Base-by-base conservation (phyloP, 2,797 vertebrate species). In the Pogonophryne albipinna region DNA sequence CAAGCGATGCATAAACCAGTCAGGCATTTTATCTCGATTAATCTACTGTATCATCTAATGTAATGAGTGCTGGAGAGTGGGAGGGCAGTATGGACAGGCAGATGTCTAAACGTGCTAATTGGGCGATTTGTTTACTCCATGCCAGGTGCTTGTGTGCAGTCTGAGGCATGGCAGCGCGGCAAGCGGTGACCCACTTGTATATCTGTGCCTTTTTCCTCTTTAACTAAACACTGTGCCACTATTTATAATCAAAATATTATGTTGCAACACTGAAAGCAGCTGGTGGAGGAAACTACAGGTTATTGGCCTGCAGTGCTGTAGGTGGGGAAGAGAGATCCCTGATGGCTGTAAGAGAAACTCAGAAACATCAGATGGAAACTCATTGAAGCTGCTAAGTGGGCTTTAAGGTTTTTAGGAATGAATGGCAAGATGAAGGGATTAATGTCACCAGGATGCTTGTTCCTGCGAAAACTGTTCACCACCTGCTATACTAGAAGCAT, bases 41-140 rank as follows among this genome's bases (percentile, higher is more conserved):
- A 86, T 83, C 85, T 66, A 52, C 75, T 83, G 70, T 77, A 78
- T 83, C 66, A 51, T 79, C 67, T 76, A 79, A 85, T 78, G 77
- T 74, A 74, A 76, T 76, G 77, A 83, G 84, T 69, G 64, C 71
- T 77, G 10, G 68, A 47, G 71, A 85, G 80, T 44, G 65, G 83
- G 78, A 73, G 85, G 83, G 79, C 73, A 84, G 72, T 12, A 53
- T 73, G 85, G 87, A 93, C 74, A 51, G 91, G 87, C 91, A 93
- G 90, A 91, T 90, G 91, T 91, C 92, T 87, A 70, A 90, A 91
- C 71, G 79, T 87, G 89, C 85, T 91, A 91, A 94, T 91, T 91
- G 86, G 88, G 49, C 71, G 49, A 82, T 92, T 93, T 92, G 86
- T 94, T 92, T 88, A 82, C 86, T 84, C 76, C 78, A 77, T 72